Evolutionary conservation across 1,140 invertebrate genomes (phyloP).

Genomic region (Cherax quadricarinatus): DNA sequence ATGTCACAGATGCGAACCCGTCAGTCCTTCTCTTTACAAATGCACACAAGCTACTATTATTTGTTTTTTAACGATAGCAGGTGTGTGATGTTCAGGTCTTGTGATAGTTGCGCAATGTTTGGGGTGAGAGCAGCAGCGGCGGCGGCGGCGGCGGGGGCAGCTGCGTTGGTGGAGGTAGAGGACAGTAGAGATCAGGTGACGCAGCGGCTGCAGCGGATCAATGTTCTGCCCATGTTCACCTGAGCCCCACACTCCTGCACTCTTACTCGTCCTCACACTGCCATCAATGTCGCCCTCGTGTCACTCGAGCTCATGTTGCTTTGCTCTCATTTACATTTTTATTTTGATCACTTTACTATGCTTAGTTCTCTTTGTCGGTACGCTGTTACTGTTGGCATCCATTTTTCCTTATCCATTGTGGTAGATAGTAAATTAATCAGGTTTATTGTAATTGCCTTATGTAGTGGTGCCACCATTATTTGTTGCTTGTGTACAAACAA

Average conservation of each 20-base stretch:
- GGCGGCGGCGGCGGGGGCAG: neutral
- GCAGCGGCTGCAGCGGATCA: conserved; percentile 41
- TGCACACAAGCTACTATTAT: neutral
- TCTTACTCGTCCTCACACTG: neutral
- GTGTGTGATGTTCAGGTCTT: too few relatives aligned
- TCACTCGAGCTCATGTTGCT: too few relatives aligned
- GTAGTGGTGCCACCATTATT: too few relatives aligned
- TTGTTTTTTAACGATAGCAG: neutral
- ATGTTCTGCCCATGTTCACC: conserved; percentile 17
- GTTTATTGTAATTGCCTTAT: too few relatives aligned
- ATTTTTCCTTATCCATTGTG: too few relatives aligned
- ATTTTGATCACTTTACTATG: too few relatives aligned
- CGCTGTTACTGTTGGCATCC: too few relatives aligned
- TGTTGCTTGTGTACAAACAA: too few relatives aligned
- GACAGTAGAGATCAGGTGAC: conserved; percentile 44
- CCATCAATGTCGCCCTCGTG: neutral
- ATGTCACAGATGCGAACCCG: neutral
- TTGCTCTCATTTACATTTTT: too few relatives aligned
- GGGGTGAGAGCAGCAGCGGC: neutral
- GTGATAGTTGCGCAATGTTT: too few relatives aligned
- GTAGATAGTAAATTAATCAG: too few relatives aligned
- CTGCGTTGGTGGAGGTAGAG: neutral
- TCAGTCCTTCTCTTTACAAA: neutral
- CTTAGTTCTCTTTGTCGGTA: too few relatives aligned
- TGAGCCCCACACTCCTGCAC: neutral